Conservation (phyloP, 1,140 invertebrate genomes). For the Grapholita molesta region DNA sequence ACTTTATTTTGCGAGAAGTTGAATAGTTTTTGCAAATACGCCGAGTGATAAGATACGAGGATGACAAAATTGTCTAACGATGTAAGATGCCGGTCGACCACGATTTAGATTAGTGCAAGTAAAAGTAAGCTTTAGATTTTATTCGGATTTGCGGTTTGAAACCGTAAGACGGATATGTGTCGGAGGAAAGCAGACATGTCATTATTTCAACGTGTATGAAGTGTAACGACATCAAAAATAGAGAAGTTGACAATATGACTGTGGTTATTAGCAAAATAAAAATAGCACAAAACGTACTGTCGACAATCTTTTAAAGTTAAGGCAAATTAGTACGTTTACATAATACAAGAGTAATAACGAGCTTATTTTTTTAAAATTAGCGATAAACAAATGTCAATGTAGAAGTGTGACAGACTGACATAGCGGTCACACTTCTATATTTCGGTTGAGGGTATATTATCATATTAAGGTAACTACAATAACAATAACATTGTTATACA, state of each 20-base stretch:
- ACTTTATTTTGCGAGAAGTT: background rate
- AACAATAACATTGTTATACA: too few relatives aligned
- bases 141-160: constrained; percentile 15
- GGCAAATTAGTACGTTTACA: too few relatives aligned
- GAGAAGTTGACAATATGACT: background rate
- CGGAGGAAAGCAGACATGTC: background rate
- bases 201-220: background rate
- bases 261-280: background rate
- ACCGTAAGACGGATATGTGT: background rate
- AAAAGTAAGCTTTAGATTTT: constrained; percentile 11
- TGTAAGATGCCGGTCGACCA: background rate
- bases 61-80: background rate
- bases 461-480: too few relatives aligned
- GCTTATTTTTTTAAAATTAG: too few relatives aligned
- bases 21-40: background rate
- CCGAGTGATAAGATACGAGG: background rate
- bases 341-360: too few relatives aligned
- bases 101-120: background rate
- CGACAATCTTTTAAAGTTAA: too few relatives aligned
- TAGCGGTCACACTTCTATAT: too few relatives aligned
- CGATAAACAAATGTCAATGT: too few relatives aligned
- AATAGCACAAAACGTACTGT: too few relatives aligned
- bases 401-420: too few relatives aligned
- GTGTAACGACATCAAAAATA: background rate
- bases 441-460: too few relatives aligned